A percentile compares a stretch with the other conserved stretches of the same genome.
phyloP scores from a whole-genome alignment of 2,797 vertebrate species.

The Coregonus ussuriensis region DNA sequence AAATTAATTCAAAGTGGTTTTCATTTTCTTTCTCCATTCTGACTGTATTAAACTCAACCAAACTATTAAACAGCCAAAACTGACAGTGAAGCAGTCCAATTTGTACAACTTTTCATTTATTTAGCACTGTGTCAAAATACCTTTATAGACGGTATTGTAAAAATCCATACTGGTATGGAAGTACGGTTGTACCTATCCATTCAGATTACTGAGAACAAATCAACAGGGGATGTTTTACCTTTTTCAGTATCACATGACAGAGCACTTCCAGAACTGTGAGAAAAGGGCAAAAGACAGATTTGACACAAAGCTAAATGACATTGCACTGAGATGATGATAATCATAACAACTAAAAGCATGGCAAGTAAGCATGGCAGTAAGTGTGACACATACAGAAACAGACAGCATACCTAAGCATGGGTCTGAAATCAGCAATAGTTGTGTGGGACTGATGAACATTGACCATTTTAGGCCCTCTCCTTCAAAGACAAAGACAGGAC shows the following conservation, averaged over 20 bases:
- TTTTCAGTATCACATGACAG: conserved; percentile 49
- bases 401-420: conserved; percentile 51
- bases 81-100: too few species aligned
- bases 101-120: too few species aligned
- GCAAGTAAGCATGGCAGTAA: neutral
- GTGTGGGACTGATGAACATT: conserved; percentile 65
- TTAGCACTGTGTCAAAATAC: too few species aligned
- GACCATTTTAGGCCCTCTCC: conserved; percentile 68
- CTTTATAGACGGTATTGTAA: too few species aligned
- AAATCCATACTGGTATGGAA: too few species aligned
- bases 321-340: neutral
- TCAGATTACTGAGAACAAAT: neutral
- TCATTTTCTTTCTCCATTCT: too few species aligned
- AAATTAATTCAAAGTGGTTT: too few species aligned
- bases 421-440: conserved; percentile 60
- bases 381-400: neutral
- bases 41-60: too few species aligned
- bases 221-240: conserved; percentile 51
- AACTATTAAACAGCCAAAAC: too few species aligned
- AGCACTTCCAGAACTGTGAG: conserved; percentile 47
- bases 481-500: conserved; percentile 41
- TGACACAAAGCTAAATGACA: neutral
- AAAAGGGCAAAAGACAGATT: conserved; percentile 18
- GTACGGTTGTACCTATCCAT: neutral
- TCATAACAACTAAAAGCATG: neutral